Evolutionary conservation across 2,797 vertebrate genomes (phyloP), one percentile per base, ranked within the genome.

Genomic region (Parauchenoglanis ngamensis): DNA sequence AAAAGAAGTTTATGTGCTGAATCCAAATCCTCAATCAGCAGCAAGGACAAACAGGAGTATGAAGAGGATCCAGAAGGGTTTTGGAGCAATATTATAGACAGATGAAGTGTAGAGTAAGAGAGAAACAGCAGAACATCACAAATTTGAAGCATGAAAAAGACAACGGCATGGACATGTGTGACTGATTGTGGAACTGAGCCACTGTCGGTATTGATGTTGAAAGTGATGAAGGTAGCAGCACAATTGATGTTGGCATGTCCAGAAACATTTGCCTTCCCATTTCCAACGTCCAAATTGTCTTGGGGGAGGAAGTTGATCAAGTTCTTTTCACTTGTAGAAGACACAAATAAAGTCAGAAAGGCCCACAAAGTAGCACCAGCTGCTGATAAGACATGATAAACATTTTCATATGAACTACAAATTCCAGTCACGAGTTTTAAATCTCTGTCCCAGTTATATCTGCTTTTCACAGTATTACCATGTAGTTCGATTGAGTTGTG

Each of bases 51-150:
- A 61, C 21, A 80, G 35, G 23, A 46, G 25, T 65, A 82, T 65
- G 44, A 82, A 82, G 35, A 63, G 79, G 59, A 82, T 46, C 13
- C 57, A 63, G 25, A 81, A 59, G 59, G 59, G 57, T 17, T 49
- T 81, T 63, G 40, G 12, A 65, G 19, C 59, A 28, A 28, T 49
- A 1, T 28, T 49, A 17, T 65, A 7, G 59, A 49, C 25, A 49
- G 7, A 49, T 65, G n/a, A 79, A 57, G 19, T n/a, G 23, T 81
- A 59, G 23, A 46, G 28, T 31, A 23, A 23, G 13, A 59, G 25
- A 46, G 23, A n/a, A 63, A 28, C 25, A 59, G 1, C 21, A 57
- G 28, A 25, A 23, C 57, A 81, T 40, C 78, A 40, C 2, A 10
- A 40, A 57, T 35, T 19, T 61, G 11, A 80, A 59, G 23, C 56